These are phyloP conservation scores for Sebastes paucispinis DNA, from an alignment of 2,797 vertebrate species.

Conservation along the genomic window DNA sequence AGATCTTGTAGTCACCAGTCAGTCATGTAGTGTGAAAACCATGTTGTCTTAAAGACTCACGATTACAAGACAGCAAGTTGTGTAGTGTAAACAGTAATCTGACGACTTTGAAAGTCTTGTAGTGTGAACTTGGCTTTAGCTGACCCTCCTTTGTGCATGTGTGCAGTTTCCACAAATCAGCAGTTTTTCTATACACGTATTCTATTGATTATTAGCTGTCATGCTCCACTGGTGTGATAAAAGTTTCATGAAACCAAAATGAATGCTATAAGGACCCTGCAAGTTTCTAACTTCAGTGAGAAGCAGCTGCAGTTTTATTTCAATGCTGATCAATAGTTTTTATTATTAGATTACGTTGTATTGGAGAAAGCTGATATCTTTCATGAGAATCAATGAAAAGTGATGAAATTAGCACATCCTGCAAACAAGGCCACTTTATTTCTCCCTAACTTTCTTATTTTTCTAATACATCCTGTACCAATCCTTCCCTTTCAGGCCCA, in stretches of 20 bases:
- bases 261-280: not conserved
- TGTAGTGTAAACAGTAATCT: too few species aligned
- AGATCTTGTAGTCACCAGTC: too few species aligned
- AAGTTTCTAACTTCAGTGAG: not conserved
- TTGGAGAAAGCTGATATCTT: not conserved
- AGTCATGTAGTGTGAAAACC: too few species aligned
- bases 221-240: not conserved
- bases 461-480: too few species aligned
- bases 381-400: constrained; percentile 8
- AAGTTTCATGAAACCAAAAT: constrained; percentile 32
- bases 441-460: not conserved
- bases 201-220: constrained; percentile 7
- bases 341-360: constrained; percentile 9
- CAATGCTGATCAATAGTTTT: constrained; percentile 1
- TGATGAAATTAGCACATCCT: not conserved
- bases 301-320: constrained; percentile 1
- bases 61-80: too few species aligned
- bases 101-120: too few species aligned
- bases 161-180: not conserved
- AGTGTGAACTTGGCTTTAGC: not conserved
- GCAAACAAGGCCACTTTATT: not conserved
- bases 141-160: not conserved
- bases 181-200: not conserved
- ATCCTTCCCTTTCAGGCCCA: constrained; percentile 86
- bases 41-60: too few species aligned